phyloP scores from a whole-genome alignment of 1,140 invertebrate species.

The Tribolium castaneum region DNA sequence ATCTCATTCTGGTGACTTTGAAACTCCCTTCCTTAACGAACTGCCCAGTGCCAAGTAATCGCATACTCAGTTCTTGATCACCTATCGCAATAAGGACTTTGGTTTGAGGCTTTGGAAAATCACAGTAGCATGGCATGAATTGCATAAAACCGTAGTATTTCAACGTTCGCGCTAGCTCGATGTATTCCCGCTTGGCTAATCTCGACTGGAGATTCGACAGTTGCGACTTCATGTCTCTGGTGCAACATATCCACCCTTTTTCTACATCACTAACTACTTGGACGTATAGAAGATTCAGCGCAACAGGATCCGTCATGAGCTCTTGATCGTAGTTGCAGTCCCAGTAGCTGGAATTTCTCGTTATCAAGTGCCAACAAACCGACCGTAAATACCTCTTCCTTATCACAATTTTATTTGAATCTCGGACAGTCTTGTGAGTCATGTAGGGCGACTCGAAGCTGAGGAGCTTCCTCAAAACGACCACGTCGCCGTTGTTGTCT shows the following conservation, averaged over 20 bases:
- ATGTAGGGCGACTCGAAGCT: constrained; percentile 97
- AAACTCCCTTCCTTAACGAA: constrained; percentile 83
- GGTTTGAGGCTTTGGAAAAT: constrained; percentile 80
- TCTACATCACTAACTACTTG: constrained; percentile 90
- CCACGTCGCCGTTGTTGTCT: constrained; percentile 77
- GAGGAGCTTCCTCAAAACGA: constrained; percentile 87
- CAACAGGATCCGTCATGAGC: constrained; percentile 81
- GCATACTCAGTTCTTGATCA: constrained; percentile 81
- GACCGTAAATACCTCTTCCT: constrained; percentile 73
- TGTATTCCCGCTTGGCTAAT: constrained; percentile 88
- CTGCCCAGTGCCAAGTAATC: constrained; percentile 63
- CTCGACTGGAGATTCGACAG: constrained; percentile 77
- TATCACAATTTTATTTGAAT: constrained; percentile 75
- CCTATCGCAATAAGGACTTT: constrained; percentile 79
- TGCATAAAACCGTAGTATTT: constrained; percentile 92
- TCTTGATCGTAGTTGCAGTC: constrained; percentile 85
- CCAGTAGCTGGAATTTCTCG: constrained; percentile 82
- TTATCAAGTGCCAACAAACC: constrained; percentile 15
- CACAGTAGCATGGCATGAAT: constrained; percentile 80
- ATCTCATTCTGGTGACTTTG: constrained; percentile 94
- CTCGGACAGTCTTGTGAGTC: constrained; percentile 76
- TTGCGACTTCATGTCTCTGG: constrained; percentile 76
- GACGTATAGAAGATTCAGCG: constrained; percentile 87
- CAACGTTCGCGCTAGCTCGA: constrained; percentile 81
- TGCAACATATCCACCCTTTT: constrained; percentile 83